These are phyloP conservation scores for Zaprionus capensis DNA, from an alignment of 1,140 invertebrate genomes.

Conservation along the genomic window DNA sequence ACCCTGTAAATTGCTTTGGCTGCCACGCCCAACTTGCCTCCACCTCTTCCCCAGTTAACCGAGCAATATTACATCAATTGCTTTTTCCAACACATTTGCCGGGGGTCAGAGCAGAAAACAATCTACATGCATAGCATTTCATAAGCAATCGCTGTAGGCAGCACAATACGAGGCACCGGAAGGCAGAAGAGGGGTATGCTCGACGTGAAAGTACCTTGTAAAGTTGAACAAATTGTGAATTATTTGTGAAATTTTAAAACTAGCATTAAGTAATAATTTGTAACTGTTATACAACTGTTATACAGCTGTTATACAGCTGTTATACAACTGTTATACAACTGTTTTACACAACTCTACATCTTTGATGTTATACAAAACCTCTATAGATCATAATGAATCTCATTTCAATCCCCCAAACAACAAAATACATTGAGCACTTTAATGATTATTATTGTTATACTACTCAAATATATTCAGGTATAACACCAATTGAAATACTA, in stretches of 20 bases:
- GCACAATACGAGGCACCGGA: slow-evolving; percentile 10
- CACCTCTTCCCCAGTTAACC: slow-evolving; percentile 32
- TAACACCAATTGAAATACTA: too few relatives aligned
- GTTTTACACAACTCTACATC: background rate
- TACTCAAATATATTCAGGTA: too few relatives aligned
- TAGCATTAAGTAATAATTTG: background rate
- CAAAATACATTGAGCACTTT: too few relatives aligned
- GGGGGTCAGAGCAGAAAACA: slow-evolving; percentile 28
- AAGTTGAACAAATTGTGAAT: background rate
- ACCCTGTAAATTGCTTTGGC: slow-evolving; percentile 9
- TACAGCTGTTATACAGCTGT: background rate
- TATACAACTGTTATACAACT: background rate
- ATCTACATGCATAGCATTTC: slow-evolving; percentile 57
- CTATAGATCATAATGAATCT: too few relatives aligned
- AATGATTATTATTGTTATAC: background rate
- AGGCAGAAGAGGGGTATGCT: background rate
- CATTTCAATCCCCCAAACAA: too few relatives aligned
- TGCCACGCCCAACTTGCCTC: slow-evolving; percentile 6
- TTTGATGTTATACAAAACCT: background rate
- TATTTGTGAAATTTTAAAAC: background rate
- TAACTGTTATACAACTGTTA: background rate
- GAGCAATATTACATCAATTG: slow-evolving; percentile 54
- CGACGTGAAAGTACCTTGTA: background rate
- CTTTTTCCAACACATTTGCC: slow-evolving; percentile 69
- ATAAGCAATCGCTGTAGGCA: slow-evolving; percentile 39